phyloP scores from a whole-genome alignment of 2,113 vertebrate species.

The Mormoops blainvillei region DNA sequence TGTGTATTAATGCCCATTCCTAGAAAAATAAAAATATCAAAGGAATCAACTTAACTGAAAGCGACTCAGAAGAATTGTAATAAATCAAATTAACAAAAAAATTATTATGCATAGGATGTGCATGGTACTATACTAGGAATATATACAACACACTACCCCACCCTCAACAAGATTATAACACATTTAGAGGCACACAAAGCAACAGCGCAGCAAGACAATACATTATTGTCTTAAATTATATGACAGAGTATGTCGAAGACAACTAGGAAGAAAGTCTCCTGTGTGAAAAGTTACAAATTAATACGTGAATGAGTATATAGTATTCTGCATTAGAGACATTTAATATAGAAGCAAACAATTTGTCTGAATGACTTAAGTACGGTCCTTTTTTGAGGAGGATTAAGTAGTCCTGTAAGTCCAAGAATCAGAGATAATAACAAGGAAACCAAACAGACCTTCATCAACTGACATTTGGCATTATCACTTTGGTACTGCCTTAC shows the following conservation, averaged over 20 bases:
- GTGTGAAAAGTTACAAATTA: neutral
- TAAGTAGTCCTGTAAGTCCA: neutral
- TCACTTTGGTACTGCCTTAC: neutral
- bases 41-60: slow-evolving; percentile 53
- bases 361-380: neutral
- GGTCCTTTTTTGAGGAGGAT: neutral
- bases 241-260: neutral
- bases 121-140: neutral
- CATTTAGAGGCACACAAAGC: neutral
- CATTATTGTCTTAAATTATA: neutral
- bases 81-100: slow-evolving; percentile 6
- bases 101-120: neutral
- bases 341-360: neutral
- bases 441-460: neutral
- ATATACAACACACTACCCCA: neutral
- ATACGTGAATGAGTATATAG: neutral
- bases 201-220: neutral
- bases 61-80: neutral
- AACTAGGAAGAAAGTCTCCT: neutral
- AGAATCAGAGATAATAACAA: neutral
- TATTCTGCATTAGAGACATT: neutral
- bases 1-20: slow-evolving; percentile 97
- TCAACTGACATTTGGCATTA: neutral
- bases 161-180: neutral
- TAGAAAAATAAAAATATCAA: slow-evolving; percentile 78